These are phyloP conservation scores for Anastatus disparis DNA, from an alignment of 1,140 invertebrate species.

Conservation along the genomic window DNA sequence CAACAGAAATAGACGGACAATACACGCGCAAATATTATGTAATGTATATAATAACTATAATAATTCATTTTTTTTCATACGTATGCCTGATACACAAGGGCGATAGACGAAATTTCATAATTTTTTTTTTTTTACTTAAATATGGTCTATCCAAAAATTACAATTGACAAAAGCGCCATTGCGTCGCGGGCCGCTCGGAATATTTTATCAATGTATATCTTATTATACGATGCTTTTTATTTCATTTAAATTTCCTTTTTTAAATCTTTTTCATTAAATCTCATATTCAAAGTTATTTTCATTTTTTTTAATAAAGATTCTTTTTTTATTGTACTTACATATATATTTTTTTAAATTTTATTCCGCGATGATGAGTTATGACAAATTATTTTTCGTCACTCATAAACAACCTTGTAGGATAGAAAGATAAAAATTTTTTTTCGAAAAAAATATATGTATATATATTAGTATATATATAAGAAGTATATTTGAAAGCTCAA, in stretches of 20 bases:
- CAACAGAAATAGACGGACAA: slow-evolving; percentile 62
- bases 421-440: slow-evolving; percentile 37
- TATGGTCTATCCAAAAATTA: slow-evolving; percentile 63
- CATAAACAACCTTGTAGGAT: slow-evolving; percentile 36
- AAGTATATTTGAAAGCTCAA: slow-evolving; percentile 37
- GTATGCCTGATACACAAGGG: slow-evolving; percentile 57
- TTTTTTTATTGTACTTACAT: slow-evolving; percentile 38
- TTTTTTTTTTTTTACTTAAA: slow-evolving; percentile 52
- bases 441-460: slow-evolving; percentile 37
- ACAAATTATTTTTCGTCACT: slow-evolving; percentile 15
- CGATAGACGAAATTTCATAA: slow-evolving; percentile 50
- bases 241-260: slow-evolving; percentile 48
- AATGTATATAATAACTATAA: slow-evolving; percentile 39
- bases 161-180: slow-evolving; percentile 64
- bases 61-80: slow-evolving; percentile 9
- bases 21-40: slow-evolving; percentile 55
- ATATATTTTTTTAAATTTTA: slow-evolving; percentile 24
- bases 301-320: slow-evolving; percentile 18
- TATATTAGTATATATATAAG: slow-evolving; percentile 26
- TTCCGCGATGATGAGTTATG: slow-evolving; percentile 15
- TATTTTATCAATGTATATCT: slow-evolving; percentile 36
- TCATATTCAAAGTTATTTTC: slow-evolving; percentile 25
- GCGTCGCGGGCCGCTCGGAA: slow-evolving; percentile 61
- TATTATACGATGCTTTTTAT: background rate
- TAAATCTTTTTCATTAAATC: slow-evolving; percentile 37